Percentiles rank a stretch among this genome's conserved stretches.
These are phyloP conservation scores for Anagrus nilaparvatae DNA, from an alignment of 1,140 invertebrate genomes.

Conservation along the genomic window DNA sequence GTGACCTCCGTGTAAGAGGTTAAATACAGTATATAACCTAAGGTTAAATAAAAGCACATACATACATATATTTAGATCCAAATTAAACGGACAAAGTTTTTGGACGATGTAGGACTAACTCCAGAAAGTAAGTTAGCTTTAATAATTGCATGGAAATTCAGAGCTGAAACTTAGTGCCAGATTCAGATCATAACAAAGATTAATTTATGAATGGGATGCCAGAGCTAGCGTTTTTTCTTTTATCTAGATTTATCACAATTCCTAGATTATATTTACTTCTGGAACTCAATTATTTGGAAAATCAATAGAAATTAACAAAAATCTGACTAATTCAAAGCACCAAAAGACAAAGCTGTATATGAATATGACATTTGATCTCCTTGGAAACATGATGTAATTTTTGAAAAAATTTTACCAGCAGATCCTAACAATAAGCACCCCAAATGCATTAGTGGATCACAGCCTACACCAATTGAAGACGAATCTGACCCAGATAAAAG, in stretches of 20 bases:
- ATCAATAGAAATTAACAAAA: no score
- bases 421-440: no score
- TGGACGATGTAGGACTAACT: conserved; percentile 83
- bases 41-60: no score
- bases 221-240: conserved; percentile 85
- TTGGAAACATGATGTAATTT: no score
- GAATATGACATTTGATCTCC: no score
- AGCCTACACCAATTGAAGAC: conserved; percentile 1
- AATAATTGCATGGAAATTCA: conserved; percentile 95
- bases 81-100: conserved; percentile 80
- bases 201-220: conserved; percentile 90
- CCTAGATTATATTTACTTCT: no score
- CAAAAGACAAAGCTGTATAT: background rate
- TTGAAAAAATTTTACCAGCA: no score
- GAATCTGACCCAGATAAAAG: background rate
- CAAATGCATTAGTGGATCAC: no score
- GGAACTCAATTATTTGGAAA: no score
- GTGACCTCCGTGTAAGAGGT: no score
- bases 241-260: no score
- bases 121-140: conserved; percentile 89
- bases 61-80: conserved; percentile 64
- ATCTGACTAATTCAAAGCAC: background rate
- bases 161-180: conserved; percentile 93
- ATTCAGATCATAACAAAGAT: conserved; percentile 88
- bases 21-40: no score